A percentile compares a stretch with the other conserved stretches of the same genome.
phyloP scores from a whole-genome alignment of 2,797 vertebrate species.

The Sus cebifrons region DNA sequence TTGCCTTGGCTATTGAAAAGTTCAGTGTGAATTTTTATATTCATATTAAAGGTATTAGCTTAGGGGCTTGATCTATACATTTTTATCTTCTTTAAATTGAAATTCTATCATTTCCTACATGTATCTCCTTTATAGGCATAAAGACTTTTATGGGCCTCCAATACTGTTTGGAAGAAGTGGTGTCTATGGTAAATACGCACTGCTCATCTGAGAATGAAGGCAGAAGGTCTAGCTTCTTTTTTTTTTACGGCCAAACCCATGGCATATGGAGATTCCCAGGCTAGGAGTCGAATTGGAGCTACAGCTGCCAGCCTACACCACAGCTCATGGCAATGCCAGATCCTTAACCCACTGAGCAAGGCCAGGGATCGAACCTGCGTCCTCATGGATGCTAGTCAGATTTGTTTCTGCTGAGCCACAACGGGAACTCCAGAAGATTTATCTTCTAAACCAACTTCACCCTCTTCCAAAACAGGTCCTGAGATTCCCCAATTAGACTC shows the following conservation, averaged over 20 bases:
- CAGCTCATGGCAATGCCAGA: no score
- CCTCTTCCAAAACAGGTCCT: background rate
- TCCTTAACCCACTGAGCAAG: no score
- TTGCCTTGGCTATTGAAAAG: background rate
- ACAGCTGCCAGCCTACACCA: no score
- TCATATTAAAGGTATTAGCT: conserved; percentile 47
- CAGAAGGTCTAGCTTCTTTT: background rate
- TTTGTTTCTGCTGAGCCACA: no score
- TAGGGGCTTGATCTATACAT: background rate
- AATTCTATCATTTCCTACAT: background rate
- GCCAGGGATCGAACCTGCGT: no score
- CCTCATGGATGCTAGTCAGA: no score
- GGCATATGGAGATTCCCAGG: no score
- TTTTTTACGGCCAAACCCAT: no score
- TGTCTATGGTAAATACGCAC: background rate
- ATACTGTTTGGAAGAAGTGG: conserved; percentile 9
- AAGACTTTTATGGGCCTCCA: background rate
- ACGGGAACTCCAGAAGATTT: background rate
- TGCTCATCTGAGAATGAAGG: background rate
- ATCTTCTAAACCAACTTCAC: background rate
- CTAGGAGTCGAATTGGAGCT: no score
- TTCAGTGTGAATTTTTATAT: conserved; percentile 38
- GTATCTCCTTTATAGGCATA: background rate
- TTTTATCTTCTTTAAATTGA: conserved; percentile 29
- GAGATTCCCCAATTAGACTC: background rate